Conservation (phyloP, 2,113 vertebrate species). For the Heliornis fulica region DNA sequence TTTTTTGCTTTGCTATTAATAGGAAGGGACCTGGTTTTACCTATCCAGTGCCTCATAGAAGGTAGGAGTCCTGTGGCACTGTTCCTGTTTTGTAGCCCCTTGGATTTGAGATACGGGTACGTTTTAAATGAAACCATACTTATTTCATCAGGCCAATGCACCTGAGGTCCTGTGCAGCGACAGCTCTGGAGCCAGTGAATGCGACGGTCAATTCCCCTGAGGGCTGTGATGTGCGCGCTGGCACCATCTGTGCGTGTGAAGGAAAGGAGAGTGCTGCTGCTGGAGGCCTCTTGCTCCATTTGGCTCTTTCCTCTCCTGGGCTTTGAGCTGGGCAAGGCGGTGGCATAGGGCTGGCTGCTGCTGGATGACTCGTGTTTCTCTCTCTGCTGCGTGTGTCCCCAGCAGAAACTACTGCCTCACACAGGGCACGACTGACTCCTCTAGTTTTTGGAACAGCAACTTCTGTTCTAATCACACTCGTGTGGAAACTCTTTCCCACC, state of each 20-base stretch:
- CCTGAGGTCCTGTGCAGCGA: not conserved
- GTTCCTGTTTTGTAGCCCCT: not conserved
- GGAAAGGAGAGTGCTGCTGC: not conserved
- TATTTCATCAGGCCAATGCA: not conserved
- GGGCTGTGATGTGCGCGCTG: rapidly evolving
- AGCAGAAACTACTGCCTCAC: not conserved
- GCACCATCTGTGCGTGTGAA: rapidly evolving
- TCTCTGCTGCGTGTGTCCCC: rapidly evolving
- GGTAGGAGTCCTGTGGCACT: not conserved
- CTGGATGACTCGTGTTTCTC: not conserved
- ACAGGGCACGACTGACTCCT: not conserved
- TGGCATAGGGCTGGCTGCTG: not conserved
- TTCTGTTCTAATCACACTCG: not conserved
- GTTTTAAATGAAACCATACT: not conserved
- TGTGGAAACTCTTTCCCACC: not conserved
- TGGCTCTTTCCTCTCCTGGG: not conserved
- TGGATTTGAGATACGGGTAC: not conserved
- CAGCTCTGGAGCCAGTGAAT: not conserved
- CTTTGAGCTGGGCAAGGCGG: not conserved
- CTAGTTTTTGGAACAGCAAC: not conserved
- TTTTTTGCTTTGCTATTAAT: not conserved
- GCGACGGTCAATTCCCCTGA: rapidly evolving
- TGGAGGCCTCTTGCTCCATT: rapidly evolving
- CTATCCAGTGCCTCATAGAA: not conserved
- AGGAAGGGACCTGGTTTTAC: not conserved